A percentile compares a stretch with the other conserved stretches of the same genome.
These are phyloP conservation scores for Leptinotarsa haldemani DNA, from an alignment of 2,888 invertebrate genomes.

Conservation along the genomic window DNA sequence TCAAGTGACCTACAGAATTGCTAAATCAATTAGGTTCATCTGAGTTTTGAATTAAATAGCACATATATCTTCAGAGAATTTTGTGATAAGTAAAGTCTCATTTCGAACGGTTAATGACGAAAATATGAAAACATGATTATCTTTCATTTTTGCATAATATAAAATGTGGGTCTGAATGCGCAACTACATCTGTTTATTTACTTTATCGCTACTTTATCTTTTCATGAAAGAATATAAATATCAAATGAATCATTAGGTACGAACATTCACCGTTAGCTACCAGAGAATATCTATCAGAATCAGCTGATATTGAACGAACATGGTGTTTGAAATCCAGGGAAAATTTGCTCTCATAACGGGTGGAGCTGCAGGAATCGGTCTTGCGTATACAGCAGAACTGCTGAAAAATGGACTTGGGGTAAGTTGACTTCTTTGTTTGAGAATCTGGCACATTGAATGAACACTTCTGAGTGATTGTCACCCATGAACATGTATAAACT, in stretches of 20 bases:
- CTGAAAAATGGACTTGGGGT: constrained; percentile 65
- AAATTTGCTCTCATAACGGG: constrained; percentile 67
- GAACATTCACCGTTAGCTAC: background rate
- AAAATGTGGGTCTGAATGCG: background rate
- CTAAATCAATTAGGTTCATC: background rate
- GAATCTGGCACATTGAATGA: background rate
- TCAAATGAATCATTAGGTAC: background rate
- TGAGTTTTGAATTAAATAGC: background rate
- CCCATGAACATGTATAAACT: no score
- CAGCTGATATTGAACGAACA: constrained; percentile 20
- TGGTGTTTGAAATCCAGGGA: constrained; percentile 56
- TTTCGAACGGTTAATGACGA: background rate
- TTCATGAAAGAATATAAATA: constrained; percentile 6
- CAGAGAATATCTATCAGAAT: background rate
- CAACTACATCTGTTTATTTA: background rate
- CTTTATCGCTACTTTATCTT: constrained; percentile 4
- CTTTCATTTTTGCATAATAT: background rate
- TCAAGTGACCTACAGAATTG: background rate
- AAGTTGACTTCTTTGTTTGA: constrained; percentile 33
- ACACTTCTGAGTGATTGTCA: no score
- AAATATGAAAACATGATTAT: no score
- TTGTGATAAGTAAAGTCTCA: background rate
- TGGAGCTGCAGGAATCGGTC: constrained; percentile 69
- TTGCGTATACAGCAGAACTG: constrained; percentile 65
- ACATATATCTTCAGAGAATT: background rate